Base-by-base conservation (phyloP, 2,888 invertebrate species). In the Cryptus armator region DNA sequence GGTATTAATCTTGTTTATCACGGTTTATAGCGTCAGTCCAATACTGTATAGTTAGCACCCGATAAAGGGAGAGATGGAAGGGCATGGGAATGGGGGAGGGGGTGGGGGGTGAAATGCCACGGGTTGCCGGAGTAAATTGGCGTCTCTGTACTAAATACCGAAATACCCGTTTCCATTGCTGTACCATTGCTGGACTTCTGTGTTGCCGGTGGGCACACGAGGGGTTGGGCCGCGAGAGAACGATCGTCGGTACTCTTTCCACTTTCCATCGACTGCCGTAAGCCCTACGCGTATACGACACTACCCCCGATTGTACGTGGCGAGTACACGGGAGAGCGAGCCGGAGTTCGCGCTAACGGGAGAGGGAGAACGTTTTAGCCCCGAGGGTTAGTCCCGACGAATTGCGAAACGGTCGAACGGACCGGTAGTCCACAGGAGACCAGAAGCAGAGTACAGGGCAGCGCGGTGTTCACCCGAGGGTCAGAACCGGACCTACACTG, bases 1-100 rank as follows among this genome's bases (percentile, higher is more conserved):
- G 83, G 89, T 90, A 92, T 92, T 92, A 91, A 92, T 92, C 91
- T 90, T 88, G 90, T 92, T 93, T 90, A 91, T 90, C 87, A 87
- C 85, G 89, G 91, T 92, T 92, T 92, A 92, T 92, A 90, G 90
- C 89, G 79, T 84, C 86, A 74, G 70, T 75, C 53, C 43, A 16
- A 48, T 16, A 37, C 43, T 59, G 53, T 62, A 46, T 48, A 64
- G 51, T 29, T 70, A 76, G 56, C 46, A 48, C 16, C 12, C 46
- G 66, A 32, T 74, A 48, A 37, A 80, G 53, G 62, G 75, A 29
- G 80, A 66, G 53, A 43, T 53, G 64, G 48, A 16, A 64, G 51
- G 56, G 64, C 56, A 16, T 53, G 46, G 32, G n/a, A 16, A 70
- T 16, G 66, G 56, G 0, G 5, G 6, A 37, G 37, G 37, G 37